Evolutionary conservation across 2,797 vertebrate genomes (phyloP).

Genomic region (Hybognathus amarus): DNA sequence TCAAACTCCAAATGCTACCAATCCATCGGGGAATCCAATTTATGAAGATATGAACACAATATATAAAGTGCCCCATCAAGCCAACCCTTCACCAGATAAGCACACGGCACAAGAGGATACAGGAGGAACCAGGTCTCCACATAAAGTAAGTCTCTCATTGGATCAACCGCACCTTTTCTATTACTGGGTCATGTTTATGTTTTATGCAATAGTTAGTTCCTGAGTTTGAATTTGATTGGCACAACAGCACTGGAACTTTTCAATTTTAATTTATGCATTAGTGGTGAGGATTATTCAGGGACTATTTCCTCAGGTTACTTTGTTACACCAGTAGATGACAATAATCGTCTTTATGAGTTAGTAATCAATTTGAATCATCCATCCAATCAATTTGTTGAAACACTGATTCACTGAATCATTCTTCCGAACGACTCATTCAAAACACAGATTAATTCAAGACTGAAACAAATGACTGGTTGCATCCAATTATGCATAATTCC

Average conservation of each 20-base stretch:
- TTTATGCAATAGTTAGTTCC: neutral
- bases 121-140: constrained; percentile 53
- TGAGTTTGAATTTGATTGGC: neutral
- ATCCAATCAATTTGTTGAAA: neutral
- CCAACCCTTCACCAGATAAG: constrained; percentile 53
- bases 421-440: neutral
- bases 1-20: constrained; percentile 77
- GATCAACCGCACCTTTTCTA: neutral
- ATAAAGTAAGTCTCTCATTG: constrained; percentile 72
- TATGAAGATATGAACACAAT: constrained; percentile 85
- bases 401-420: neutral
- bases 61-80: constrained; percentile 72
- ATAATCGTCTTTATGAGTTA: neutral
- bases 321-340: neutral
- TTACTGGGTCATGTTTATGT: neutral
- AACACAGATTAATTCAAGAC: neutral
- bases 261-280: neutral
- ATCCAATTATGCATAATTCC: neutral
- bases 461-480: neutral
- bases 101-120: constrained; percentile 70
- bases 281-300: neutral
- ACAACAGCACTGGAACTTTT: neutral
- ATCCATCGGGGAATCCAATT: constrained; percentile 55
- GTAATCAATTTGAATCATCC: neutral
- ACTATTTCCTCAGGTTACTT: neutral